These are phyloP conservation scores for Etheostoma nigrum DNA, from an alignment of 2,797 vertebrate species.

Conservation along the genomic window DNA sequence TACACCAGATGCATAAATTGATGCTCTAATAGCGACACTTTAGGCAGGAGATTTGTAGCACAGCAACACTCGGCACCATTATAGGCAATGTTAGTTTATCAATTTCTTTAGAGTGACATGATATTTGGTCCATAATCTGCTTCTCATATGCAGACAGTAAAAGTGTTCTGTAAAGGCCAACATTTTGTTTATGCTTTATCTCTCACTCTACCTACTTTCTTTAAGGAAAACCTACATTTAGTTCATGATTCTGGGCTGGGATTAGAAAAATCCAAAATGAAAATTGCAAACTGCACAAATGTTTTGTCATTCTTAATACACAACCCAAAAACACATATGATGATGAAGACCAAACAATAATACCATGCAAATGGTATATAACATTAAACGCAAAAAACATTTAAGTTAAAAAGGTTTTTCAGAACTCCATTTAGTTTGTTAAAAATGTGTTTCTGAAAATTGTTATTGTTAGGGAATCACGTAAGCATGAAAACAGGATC, in stretches of 20 bases:
- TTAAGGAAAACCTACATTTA: background rate
- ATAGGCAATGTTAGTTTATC: background rate
- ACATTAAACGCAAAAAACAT: background rate
- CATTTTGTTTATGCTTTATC: background rate
- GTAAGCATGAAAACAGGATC: background rate
- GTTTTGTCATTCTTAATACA: background rate
- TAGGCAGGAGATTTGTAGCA: constrained; percentile 10
- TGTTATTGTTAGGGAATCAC: background rate
- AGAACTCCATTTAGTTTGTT: background rate
- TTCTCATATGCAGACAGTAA: background rate
- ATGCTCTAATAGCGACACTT: constrained; percentile 31
- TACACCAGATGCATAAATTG: constrained; percentile 17
- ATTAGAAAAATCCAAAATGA: no score
- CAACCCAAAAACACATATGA: background rate
- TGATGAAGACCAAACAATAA: no score
- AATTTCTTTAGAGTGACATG: constrained; percentile 17
- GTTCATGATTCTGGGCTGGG: background rate
- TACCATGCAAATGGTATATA: no score
- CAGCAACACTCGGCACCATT: background rate
- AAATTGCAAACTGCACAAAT: no score
- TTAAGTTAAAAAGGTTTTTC: background rate
- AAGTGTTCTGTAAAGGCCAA: background rate
- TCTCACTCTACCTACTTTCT: background rate
- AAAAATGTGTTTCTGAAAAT: no score
- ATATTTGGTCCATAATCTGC: constrained; percentile 3